These are phyloP conservation scores for Uloborus diversus DNA, from an alignment of 1,140 invertebrate genomes.

Conservation along the genomic window DNA sequence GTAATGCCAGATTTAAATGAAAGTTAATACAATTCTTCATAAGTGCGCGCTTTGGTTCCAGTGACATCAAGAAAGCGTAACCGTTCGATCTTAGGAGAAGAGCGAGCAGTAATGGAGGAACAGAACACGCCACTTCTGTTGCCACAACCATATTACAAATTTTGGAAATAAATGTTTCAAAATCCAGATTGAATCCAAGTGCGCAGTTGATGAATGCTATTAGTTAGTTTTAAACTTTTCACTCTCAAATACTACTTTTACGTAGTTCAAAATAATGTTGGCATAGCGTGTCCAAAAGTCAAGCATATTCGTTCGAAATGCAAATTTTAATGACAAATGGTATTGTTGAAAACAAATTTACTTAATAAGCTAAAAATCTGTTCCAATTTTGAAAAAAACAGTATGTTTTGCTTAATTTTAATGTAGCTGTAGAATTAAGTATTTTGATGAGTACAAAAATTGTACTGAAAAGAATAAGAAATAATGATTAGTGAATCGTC, in stretches of 20 bases:
- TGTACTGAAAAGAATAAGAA: not conserved
- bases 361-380: not conserved
- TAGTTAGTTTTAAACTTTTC: no score
- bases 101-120: conserved; percentile 4
- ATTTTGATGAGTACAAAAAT: conserved; percentile 16
- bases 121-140: not conserved
- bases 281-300: no score
- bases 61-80: conserved; percentile 34
- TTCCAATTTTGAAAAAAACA: not conserved
- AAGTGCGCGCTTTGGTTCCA: not conserved
- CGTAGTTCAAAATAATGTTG: no score
- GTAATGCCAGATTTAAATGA: not conserved
- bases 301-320: no score
- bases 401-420: no score
- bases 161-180: no score
- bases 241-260: no score
- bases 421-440: not conserved
- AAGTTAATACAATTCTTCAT: not conserved
- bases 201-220: no score
- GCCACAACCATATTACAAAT: no score
- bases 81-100: conserved; percentile 19
- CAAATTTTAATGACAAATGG: no score
- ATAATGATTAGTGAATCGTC: conserved; percentile 8
- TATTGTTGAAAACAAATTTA: no score
- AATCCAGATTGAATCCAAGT: no score